A percentile compares a stretch with the other conserved stretches of the same genome.
These are phyloP conservation scores for Agriopis leucophaearia DNA, from an alignment of 2,888 invertebrate genomes.

Conservation along the genomic window DNA sequence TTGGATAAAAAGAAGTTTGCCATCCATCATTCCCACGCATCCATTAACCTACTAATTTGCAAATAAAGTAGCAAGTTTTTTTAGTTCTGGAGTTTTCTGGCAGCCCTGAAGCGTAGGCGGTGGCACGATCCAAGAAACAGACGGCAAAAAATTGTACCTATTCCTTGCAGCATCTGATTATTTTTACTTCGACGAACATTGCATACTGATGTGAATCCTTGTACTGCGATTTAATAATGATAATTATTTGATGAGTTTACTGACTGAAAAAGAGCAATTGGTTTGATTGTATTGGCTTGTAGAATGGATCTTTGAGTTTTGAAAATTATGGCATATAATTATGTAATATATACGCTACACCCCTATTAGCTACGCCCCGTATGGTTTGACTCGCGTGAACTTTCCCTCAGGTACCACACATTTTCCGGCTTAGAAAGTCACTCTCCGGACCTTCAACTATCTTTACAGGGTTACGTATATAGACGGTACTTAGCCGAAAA, in stretches of 20 bases:
- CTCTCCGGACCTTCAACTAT: too few relatives aligned
- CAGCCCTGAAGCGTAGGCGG: conserved; percentile 30
- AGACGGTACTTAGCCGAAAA: too few relatives aligned
- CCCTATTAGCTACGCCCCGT: too few relatives aligned
- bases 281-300: conserved; percentile 29
- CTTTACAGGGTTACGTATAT: too few relatives aligned
- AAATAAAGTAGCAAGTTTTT: conserved; percentile 22
- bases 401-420: too few relatives aligned
- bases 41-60: conserved; percentile 32
- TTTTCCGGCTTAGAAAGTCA: too few relatives aligned
- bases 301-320: background rate
- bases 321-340: too few relatives aligned
- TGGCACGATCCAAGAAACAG: conserved; percentile 22
- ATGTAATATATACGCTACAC: too few relatives aligned
- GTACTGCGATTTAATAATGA: conserved; percentile 30
- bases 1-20: background rate
- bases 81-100: conserved; percentile 25
- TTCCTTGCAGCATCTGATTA: conserved; percentile 49
- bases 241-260: conserved; percentile 34
- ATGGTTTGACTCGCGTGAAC: too few relatives aligned
- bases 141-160: conserved; percentile 44
- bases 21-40: conserved; percentile 26
- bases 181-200: conserved; percentile 48
- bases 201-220: conserved; percentile 54
- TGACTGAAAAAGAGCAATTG: conserved; percentile 36